Percentiles rank a stretch among this genome's conserved stretches.
These are phyloP conservation scores for Hesperia comma DNA, from an alignment of 2,888 invertebrate genomes.

Conservation along the genomic window DNA sequence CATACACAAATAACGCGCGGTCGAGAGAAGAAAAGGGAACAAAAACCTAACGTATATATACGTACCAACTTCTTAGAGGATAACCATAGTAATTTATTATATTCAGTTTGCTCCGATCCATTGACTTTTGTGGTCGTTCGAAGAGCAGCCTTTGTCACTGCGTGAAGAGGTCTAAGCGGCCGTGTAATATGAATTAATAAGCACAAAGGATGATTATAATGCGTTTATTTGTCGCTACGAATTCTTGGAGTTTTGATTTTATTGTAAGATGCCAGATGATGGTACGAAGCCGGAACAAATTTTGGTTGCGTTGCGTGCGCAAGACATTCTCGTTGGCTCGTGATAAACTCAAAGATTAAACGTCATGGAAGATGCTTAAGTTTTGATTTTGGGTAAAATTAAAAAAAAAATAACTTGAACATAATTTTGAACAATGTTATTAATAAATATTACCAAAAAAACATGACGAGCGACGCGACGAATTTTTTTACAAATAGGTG, in stretches of 20 bases:
- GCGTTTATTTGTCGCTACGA: constrained; percentile 76
- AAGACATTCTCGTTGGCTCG: constrained; percentile 54
- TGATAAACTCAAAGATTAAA: constrained; percentile 52
- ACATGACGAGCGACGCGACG: too few relatives aligned
- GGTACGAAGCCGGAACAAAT: constrained; percentile 73
- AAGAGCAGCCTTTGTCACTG: constrained; percentile 74
- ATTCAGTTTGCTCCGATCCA: constrained; percentile 75
- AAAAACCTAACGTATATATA: constrained; percentile 62
- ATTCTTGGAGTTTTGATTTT: constrained; percentile 61
- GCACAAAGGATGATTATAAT: constrained; percentile 78
- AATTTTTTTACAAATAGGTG: too few relatives aligned
- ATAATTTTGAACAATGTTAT: too few relatives aligned
- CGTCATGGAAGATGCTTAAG: not conserved
- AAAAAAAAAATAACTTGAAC: constrained; percentile 5
- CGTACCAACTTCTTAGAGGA: constrained; percentile 66
- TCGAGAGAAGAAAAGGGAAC: constrained; percentile 64
- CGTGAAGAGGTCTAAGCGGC: constrained; percentile 76
- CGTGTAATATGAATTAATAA: constrained; percentile 84
- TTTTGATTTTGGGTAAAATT: not conserved
- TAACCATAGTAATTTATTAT: constrained; percentile 79
- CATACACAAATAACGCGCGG: constrained; percentile 74
- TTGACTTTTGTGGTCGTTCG: constrained; percentile 77
- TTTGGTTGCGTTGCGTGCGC: constrained; percentile 73
- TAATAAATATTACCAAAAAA: too few relatives aligned
- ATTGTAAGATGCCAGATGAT: constrained; percentile 57